A percentile compares a stretch with the other conserved stretches of the same genome.
Evolutionary conservation across 2,888 invertebrate species (phyloP).

Genomic region (Caenorhabditis becei): DNA sequence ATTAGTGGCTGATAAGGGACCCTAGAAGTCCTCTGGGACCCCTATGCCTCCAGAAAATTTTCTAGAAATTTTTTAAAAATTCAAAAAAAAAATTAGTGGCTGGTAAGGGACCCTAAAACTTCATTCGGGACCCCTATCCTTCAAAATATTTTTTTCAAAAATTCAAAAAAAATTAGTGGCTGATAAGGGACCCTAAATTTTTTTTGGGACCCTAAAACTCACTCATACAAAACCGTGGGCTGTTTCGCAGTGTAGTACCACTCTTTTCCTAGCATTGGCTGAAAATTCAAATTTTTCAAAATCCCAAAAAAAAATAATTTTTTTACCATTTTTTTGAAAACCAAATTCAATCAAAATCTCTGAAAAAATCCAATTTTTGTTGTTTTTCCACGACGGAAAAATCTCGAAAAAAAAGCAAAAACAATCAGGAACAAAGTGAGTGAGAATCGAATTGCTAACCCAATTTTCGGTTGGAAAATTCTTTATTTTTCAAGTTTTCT

Average conservation of each 20-base stretch:
- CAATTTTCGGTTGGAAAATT: slow-evolving; percentile 5
- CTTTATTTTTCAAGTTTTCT: neutral
- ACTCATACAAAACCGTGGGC: slow-evolving; percentile 37
- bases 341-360: neutral
- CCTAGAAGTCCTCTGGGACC: too few relatives aligned
- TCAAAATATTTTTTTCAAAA: too few relatives aligned
- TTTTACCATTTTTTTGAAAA: neutral
- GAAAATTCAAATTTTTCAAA: slow-evolving; percentile 19
- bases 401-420: neutral
- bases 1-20: too few relatives aligned
- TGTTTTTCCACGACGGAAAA: neutral
- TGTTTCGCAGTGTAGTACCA: slow-evolving; percentile 11
- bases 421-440: slow-evolving; percentile 17
- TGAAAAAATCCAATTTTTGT: neutral
- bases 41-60: too few relatives aligned
- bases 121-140: too few relatives aligned
- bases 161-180: too few relatives aligned
- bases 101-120: too few relatives aligned
- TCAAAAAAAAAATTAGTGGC: too few relatives aligned
- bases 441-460: slow-evolving; percentile 8
- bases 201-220: slow-evolving; percentile 15
- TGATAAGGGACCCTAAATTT: too few relatives aligned
- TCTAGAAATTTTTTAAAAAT: too few relatives aligned
- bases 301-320: slow-evolving; percentile 17
- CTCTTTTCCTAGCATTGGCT: slow-evolving; percentile 44